Evolutionary conservation across 2,888 invertebrate species (phyloP).

Genomic region (Zaprionus bogoriensis): DNA sequence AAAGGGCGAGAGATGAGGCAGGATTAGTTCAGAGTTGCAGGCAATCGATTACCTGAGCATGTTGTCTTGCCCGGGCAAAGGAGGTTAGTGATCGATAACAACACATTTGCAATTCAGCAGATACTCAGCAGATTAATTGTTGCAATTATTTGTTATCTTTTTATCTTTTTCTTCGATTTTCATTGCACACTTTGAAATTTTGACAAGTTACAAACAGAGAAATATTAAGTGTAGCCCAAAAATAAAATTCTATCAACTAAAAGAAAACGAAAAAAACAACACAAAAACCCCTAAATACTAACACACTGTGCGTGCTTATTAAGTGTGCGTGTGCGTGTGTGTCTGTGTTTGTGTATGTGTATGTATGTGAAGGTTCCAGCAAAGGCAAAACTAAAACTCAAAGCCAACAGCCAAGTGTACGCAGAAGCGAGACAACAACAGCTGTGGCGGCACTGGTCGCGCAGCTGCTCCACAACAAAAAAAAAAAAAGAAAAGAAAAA

Average conservation of each 20-base stretch:
- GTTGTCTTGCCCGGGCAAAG: slow-evolving; percentile 48
- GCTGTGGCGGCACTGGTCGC: slow-evolving; percentile 46
- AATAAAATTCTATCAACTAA: slow-evolving; percentile 11
- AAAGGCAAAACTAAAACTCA: slow-evolving; percentile 15
- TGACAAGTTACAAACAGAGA: slow-evolving; percentile 44
- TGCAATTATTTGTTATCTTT: slow-evolving; percentile 42
- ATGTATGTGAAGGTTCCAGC: slow-evolving; percentile 12
- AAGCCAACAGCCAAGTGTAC: slow-evolving; percentile 41
- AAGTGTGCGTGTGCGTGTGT: no score
- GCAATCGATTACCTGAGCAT: slow-evolving; percentile 46
- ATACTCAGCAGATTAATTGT: slow-evolving; percentile 40
- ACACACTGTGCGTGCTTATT: not conserved
- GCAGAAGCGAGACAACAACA: slow-evolving; percentile 68
- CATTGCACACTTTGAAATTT: slow-evolving; percentile 66
- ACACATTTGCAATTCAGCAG: slow-evolving; percentile 50
- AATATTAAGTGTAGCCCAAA: slow-evolving; percentile 32
- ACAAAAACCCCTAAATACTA: not conserved
- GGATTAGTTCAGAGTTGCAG: slow-evolving; percentile 22
- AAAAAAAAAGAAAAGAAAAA: slow-evolving; percentile 44
- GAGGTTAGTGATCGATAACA: slow-evolving; percentile 49
- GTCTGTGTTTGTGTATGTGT: not conserved
- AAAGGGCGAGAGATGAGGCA: not conserved
- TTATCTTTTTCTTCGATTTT: slow-evolving; percentile 53
- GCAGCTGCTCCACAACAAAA: slow-evolving; percentile 67
- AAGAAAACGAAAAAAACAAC: slow-evolving; percentile 1